Conservation (phyloP, 1,140 invertebrate genomes). For the Plectrocnemia conspersa region DNA sequence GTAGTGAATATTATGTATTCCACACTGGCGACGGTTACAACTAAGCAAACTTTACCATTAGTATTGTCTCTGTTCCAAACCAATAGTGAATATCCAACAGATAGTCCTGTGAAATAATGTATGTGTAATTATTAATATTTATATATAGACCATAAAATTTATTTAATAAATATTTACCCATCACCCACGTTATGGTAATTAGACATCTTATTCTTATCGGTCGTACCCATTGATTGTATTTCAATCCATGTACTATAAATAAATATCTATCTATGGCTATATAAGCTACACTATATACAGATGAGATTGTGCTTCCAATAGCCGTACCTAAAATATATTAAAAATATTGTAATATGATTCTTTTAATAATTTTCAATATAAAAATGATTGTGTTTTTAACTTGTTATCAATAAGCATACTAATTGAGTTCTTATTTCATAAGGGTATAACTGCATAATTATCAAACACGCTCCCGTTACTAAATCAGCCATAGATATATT, state of each 20-base stretch:
- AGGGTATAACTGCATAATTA: slow-evolving; percentile 51
- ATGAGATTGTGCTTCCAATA: slow-evolving; percentile 54
- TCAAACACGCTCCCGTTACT: slow-evolving; percentile 50
- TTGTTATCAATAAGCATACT: slow-evolving; percentile 45
- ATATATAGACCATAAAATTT: too few species aligned
- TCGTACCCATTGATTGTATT: slow-evolving; percentile 54
- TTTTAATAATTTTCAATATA: too few species aligned
- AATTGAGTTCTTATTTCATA: slow-evolving; percentile 38
- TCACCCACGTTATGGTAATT: slow-evolving; percentile 51
- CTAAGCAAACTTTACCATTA: slow-evolving; percentile 48
- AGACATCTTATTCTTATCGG: slow-evolving; percentile 49
- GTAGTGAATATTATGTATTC: slow-evolving; percentile 50
- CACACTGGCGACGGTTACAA: slow-evolving; percentile 49
- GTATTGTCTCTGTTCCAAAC: slow-evolving; percentile 51
- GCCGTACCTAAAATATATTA: slow-evolving; percentile 51
- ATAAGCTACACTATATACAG: slow-evolving; percentile 52
- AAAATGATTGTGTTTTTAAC: too few species aligned
- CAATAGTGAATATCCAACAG: slow-evolving; percentile 53
- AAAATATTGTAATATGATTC: too few species aligned
- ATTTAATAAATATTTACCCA: slow-evolving; percentile 41
- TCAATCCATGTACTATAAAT: slow-evolving; percentile 55
- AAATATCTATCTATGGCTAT: slow-evolving; percentile 56
- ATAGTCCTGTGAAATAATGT: background rate
- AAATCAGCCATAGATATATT: slow-evolving; percentile 57
- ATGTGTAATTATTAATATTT: too few species aligned